phyloP scores from a whole-genome alignment of 1,140 invertebrate genomes.

The Saxidomus purpurata region DNA sequence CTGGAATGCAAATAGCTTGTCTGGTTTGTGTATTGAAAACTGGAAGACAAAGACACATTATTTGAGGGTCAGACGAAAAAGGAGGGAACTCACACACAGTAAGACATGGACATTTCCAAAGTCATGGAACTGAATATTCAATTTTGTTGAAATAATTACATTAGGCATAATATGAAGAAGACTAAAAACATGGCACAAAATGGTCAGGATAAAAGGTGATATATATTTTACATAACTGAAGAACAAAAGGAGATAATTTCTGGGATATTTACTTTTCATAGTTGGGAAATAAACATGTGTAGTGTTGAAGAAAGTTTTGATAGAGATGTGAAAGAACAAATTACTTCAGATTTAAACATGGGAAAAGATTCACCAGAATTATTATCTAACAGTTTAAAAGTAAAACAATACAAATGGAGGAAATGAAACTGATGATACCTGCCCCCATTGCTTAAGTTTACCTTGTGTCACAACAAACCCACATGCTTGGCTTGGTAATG shows the following conservation, averaged over 20 bases:
- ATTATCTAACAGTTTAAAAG: not conserved
- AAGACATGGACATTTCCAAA: no score
- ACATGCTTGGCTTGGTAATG: not conserved
- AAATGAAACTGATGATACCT: not conserved
- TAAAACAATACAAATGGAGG: not conserved
- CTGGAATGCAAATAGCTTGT: no score
- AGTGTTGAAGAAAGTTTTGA: not conserved
- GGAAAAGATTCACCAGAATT: not conserved
- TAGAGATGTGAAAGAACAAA: not conserved
- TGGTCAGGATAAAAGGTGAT: not conserved
- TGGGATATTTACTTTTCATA: not conserved
- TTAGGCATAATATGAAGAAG: no score
- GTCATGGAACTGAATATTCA: no score
- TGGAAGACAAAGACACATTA: no score
- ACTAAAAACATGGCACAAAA: not conserved
- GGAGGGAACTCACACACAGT: no score
- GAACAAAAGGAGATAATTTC: not conserved
- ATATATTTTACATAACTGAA: not conserved
- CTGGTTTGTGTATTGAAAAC: no score
- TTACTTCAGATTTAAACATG: not conserved
- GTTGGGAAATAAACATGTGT: not conserved
- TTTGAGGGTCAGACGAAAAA: no score
- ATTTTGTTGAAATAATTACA: no score
- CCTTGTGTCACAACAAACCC: not conserved
- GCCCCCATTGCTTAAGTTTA: not conserved